Evolutionary conservation across 2,888 invertebrate species (phyloP).

Genomic region (Seira sanloemensis): DNA sequence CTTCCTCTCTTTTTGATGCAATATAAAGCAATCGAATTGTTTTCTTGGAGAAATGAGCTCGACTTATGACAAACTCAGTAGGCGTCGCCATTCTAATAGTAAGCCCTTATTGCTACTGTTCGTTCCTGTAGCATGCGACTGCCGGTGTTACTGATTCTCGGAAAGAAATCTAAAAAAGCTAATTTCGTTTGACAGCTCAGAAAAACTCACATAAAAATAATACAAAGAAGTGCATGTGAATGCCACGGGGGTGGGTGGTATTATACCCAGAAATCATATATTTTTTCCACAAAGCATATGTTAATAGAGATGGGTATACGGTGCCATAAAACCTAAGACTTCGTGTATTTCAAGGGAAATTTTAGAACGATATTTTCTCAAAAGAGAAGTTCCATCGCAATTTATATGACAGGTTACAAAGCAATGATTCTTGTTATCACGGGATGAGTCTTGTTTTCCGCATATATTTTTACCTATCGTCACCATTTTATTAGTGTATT

Average conservation of each 20-base stretch:
- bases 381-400: background rate
- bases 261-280: background rate
- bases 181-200: conserved; percentile 30
- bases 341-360: too few species aligned
- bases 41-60: conserved; percentile 45
- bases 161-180: conserved; percentile 47
- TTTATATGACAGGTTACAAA: background rate
- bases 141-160: conserved; percentile 48
- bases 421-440: conserved; percentile 41
- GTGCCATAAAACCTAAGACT: background rate
- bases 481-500: too few species aligned
- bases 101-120: background rate
- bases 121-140: conserved; percentile 7
- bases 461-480: too few species aligned
- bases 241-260: conserved; percentile 3
- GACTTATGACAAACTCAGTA: background rate
- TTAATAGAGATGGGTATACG: background rate
- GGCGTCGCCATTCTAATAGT: conserved; percentile 26
- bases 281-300: background rate
- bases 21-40: conserved; percentile 35
- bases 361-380: background rate
- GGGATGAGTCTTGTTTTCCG: too few species aligned
- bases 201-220: background rate
- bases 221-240: background rate
- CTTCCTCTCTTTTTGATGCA: conserved; percentile 24